A percentile compares a stretch with the other conserved stretches of the same genome.
Conservation (phyloP, 2,888 invertebrate species). For the Tetramorium bicarinatum region DNA sequence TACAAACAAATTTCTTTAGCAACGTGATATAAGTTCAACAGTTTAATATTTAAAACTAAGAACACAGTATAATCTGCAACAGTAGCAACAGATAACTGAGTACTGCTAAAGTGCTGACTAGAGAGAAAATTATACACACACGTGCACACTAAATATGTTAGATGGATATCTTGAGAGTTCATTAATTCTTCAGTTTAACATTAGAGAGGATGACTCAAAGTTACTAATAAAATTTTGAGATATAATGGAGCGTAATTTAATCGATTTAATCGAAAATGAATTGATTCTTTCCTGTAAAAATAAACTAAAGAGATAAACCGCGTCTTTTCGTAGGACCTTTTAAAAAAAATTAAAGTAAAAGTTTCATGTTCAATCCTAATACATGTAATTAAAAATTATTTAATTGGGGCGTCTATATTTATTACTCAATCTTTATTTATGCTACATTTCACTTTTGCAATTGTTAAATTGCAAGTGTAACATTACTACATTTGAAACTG, state of each 20-base stretch:
- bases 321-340: not conserved
- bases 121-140: not conserved
- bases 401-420: not conserved
- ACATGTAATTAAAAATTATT: not conserved
- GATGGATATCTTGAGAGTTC: not conserved
- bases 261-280: not conserved
- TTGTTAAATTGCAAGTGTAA: not conserved
- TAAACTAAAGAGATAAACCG: not conserved
- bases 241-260: not conserved
- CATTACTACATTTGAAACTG: not conserved
- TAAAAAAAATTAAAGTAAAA: not conserved
- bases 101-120: conserved; percentile 12
- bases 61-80: not conserved
- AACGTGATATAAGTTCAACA: not conserved
- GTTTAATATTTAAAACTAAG: not conserved
- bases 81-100: not conserved
- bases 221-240: not conserved
- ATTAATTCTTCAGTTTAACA: conserved; percentile 12
- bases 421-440: not conserved
- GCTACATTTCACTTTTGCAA: not conserved
- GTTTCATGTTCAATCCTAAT: not conserved
- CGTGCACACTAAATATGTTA: not conserved
- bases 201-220: not conserved
- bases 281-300: not conserved
- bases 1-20: not conserved